A percentile compares a stretch with the other conserved stretches of the same genome.
Conservation (phyloP, 2,888 invertebrate species). For the Drosophila planitibia region DNA sequence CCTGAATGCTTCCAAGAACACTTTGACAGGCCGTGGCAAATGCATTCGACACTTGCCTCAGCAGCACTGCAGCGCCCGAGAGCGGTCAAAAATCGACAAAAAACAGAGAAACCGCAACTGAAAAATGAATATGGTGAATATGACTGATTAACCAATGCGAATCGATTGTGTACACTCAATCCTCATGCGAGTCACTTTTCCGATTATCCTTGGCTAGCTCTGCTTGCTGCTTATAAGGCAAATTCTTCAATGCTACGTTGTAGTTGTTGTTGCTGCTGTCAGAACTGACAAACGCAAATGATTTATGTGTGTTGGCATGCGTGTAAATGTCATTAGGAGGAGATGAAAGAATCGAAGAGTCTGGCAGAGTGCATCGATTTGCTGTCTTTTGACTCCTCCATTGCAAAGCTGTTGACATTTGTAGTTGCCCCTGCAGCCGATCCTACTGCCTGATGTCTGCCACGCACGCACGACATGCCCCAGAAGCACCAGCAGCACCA, state of each 20-base stretch:
- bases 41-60: constrained; percentile 49
- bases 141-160: constrained; percentile 76
- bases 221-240: constrained; percentile 31
- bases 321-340: constrained; percentile 83
- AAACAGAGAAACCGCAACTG: constrained; percentile 14
- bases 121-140: constrained; percentile 39
- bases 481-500: constrained; percentile 6
- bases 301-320: constrained; percentile 83
- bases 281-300: constrained; percentile 83
- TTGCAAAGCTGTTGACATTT: constrained; percentile 69
- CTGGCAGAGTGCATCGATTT: constrained; percentile 51
- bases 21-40: constrained; percentile 50
- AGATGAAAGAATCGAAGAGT: neutral
- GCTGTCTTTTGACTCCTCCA: constrained; percentile 58
- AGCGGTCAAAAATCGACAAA: neutral
- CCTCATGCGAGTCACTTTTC: constrained; percentile 27
- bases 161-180: constrained; percentile 75
- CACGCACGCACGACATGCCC: constrained; percentile 46
- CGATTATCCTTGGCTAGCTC: constrained; percentile 49
- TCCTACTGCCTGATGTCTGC: constrained; percentile 6
- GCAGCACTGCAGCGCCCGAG: constrained; percentile 4
- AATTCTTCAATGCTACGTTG: constrained; percentile 44
- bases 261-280: constrained; percentile 60
- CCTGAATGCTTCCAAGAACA: constrained; percentile 36
- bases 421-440: constrained; percentile 31